Evolutionary conservation across 2,113 vertebrate species (phyloP).

Genomic region (Serinus canaria): DNA sequence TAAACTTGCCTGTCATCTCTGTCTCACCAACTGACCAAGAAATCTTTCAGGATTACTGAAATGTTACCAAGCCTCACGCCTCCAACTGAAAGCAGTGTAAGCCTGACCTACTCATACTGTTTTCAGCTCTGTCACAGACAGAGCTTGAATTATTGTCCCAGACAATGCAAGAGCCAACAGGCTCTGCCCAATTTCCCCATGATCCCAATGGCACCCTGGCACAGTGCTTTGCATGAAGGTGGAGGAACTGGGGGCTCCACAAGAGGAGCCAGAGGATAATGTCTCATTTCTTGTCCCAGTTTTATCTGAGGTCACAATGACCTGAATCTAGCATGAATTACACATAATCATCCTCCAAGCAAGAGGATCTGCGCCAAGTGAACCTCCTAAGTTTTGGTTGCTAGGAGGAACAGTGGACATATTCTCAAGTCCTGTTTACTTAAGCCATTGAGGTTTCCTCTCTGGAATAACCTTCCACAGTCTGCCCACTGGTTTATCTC

Average conservation of each 20-base stretch:
- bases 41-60: not conserved
- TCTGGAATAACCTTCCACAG: not conserved
- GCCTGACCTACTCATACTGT: not conserved
- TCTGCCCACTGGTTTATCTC: not conserved
- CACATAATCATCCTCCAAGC: not conserved
- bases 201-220: not conserved
- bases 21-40: not conserved
- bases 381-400: not conserved
- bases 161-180: not conserved
- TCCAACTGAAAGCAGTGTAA: not conserved
- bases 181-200: not conserved
- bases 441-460: not conserved
- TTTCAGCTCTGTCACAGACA: not conserved
- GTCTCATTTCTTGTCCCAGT: not conserved
- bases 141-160: not conserved
- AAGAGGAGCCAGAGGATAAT: not conserved
- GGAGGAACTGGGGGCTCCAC: not conserved
- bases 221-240: not conserved
- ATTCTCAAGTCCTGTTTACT: not conserved
- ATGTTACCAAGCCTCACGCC: not conserved
- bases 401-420: not conserved
- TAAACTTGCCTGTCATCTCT: not conserved
- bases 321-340: not conserved
- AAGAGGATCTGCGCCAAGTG: not conserved
- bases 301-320: slow-evolving; percentile 11